A percentile compares a stretch with the other conserved stretches of the same genome.
phyloP scores from a whole-genome alignment of 1,140 invertebrate species.

The Pogonus chalceus region DNA sequence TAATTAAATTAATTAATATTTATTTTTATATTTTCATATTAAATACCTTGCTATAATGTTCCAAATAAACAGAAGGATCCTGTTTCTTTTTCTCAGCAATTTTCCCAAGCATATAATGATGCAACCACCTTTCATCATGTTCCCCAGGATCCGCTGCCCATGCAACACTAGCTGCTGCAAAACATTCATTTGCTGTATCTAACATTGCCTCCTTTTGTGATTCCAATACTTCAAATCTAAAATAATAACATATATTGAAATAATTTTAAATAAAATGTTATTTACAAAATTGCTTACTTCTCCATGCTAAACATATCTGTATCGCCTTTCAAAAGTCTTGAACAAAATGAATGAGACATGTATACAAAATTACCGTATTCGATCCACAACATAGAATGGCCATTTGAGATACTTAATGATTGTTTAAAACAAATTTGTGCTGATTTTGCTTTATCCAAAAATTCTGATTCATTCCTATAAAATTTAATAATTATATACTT shows the following conservation, averaged over 20 bases:
- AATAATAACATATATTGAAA: slow-evolving; percentile 1
- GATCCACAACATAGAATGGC: slow-evolving; percentile 69
- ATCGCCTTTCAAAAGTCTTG: slow-evolving; percentile 69
- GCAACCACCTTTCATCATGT: slow-evolving; percentile 76
- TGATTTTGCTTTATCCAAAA: slow-evolving; percentile 58
- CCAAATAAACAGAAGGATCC: slow-evolving; percentile 60
- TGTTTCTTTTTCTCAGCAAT: slow-evolving; percentile 73
- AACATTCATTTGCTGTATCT: slow-evolving; percentile 63
- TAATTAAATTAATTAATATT: background rate
- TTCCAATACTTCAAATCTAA: slow-evolving; percentile 59
- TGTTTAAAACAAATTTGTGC: slow-evolving; percentile 68
- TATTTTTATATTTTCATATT: background rate
- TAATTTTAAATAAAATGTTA: background rate
- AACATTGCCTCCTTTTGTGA: slow-evolving; percentile 70
- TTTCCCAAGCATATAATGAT: slow-evolving; percentile 90
- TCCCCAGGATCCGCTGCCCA: slow-evolving; percentile 35
- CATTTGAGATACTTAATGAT: slow-evolving; percentile 59
- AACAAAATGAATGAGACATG: slow-evolving; percentile 77
- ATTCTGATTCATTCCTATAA: slow-evolving; percentile 49
- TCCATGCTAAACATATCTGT: slow-evolving; percentile 68
- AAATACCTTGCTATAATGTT: slow-evolving; percentile 62
- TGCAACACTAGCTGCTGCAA: slow-evolving; percentile 55
- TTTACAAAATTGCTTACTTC: slow-evolving; percentile 23
- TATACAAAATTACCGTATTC: slow-evolving; percentile 84
- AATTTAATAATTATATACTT: slow-evolving; percentile 24